phyloP scores from a whole-genome alignment of 1,140 invertebrate genomes.

The Hycleus phaleratus region DNA sequence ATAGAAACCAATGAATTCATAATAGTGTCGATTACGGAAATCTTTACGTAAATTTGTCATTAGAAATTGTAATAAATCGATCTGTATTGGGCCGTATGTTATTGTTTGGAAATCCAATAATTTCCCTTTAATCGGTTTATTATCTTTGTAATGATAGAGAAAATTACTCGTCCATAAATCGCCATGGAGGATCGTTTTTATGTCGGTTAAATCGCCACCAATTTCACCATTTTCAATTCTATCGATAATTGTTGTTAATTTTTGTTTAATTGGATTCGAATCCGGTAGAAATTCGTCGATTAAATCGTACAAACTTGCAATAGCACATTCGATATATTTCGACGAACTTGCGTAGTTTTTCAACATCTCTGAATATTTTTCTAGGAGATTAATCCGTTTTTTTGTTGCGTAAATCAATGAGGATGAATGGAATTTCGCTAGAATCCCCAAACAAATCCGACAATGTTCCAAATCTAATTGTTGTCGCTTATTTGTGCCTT shows the following conservation, averaged over 20 bases:
- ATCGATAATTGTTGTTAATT: not conserved
- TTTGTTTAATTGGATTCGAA: not conserved
- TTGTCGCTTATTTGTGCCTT: conserved; percentile 4
- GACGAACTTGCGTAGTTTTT: conserved; percentile 3
- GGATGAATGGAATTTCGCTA: conserved; percentile 37
- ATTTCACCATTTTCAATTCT: not conserved
- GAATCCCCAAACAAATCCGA: conserved; percentile 23
- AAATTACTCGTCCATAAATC: conserved; percentile 48
- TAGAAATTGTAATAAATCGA: conserved; percentile 39
- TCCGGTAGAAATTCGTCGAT: conserved; percentile 14
- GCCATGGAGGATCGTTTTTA: conserved; percentile 36
- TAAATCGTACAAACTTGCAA: conserved; percentile 8
- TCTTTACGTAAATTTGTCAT: conserved; percentile 35
- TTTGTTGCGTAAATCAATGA: conserved; percentile 32
- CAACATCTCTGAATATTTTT: conserved; percentile 2
- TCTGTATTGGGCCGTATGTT: conserved; percentile 39
- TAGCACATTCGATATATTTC: conserved; percentile 7
- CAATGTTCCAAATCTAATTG: conserved; percentile 21
- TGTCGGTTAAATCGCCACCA: not conserved
- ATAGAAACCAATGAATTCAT: conserved; percentile 45
- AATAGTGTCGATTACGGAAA: conserved; percentile 38
- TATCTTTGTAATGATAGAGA: conserved; percentile 41
- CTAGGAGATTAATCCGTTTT: conserved; percentile 11
- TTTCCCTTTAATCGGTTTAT: conserved; percentile 30
- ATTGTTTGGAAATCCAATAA: conserved; percentile 42